phyloP scores from a whole-genome alignment of 2,888 invertebrate genomes.

The Conus canariensis region DNA sequence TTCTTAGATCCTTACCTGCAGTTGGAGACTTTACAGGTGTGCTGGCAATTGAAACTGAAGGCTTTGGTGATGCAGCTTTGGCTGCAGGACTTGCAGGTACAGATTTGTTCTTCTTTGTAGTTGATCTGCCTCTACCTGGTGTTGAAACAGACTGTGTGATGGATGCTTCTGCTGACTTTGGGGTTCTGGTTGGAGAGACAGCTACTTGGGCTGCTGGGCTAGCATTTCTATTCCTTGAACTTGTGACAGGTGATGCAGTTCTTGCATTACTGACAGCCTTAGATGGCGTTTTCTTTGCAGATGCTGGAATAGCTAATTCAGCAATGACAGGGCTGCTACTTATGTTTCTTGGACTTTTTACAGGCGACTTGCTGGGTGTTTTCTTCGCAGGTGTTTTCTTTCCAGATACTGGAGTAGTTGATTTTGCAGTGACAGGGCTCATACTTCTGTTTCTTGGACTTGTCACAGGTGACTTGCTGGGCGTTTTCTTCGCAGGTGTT shows the following conservation, averaged over 20 bases:
- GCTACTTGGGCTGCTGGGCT: background rate
- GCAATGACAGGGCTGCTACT: background rate
- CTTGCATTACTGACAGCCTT: background rate
- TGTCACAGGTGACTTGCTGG: background rate
- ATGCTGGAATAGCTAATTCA: too few relatives aligned
- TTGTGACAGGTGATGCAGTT: conserved; percentile 27
- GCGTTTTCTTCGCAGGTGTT: too few relatives aligned
- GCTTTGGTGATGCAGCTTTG: conserved; percentile 11
- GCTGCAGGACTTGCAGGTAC: conserved; percentile 9
- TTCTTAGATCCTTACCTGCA: background rate
- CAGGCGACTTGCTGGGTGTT: background rate
- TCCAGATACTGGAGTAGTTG: background rate
- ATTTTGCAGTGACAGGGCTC: background rate
- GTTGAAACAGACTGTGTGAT: background rate
- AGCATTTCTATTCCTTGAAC: conserved; percentile 10
- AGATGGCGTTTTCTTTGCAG: background rate
- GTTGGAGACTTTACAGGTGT: background rate
- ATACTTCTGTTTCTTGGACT: conserved; percentile 16
- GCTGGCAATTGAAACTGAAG: background rate
- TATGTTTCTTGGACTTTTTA: conserved; percentile 6
- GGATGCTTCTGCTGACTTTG: background rate
- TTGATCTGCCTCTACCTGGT: background rate
- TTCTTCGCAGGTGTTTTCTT: too few relatives aligned
- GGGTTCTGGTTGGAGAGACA: background rate
- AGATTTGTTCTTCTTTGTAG: background rate